phyloP scores from a whole-genome alignment of 2,888 invertebrate genomes.

The Trisateles emortualis region DNA sequence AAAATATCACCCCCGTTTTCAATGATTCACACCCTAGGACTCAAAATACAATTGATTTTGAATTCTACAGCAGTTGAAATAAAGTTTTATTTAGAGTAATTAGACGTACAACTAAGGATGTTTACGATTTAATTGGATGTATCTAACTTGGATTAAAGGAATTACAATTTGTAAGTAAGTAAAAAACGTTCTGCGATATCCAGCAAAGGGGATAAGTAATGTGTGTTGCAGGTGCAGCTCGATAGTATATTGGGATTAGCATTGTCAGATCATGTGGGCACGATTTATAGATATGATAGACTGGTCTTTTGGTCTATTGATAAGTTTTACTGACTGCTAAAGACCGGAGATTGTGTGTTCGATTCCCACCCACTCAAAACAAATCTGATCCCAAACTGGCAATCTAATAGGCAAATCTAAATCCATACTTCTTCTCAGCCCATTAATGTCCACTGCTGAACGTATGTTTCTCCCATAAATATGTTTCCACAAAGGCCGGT shows the following conservation, averaged over 20 bases:
- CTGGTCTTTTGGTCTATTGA: too few relatives aligned
- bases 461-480: too few relatives aligned
- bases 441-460: too few relatives aligned
- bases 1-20: slow-evolving; percentile 64
- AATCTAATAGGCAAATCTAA: too few relatives aligned
- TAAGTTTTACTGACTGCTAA: too few relatives aligned
- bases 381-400: too few relatives aligned
- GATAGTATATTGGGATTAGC: slow-evolving; percentile 66
- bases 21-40: slow-evolving; percentile 45
- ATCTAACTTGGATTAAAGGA: slow-evolving; percentile 84
- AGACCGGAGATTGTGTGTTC: too few relatives aligned
- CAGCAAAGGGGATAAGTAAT: slow-evolving; percentile 62
- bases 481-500: too few relatives aligned
- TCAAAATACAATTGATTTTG: slow-evolving; percentile 36
- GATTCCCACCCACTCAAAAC: too few relatives aligned
- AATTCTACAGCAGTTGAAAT: slow-evolving; percentile 29
- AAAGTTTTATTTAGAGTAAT: slow-evolving; percentile 31
- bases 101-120: slow-evolving; percentile 46
- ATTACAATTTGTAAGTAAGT: slow-evolving; percentile 83
- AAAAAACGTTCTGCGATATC: slow-evolving; percentile 70
- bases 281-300: slow-evolving; percentile 12
- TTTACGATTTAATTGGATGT: slow-evolving; percentile 83
- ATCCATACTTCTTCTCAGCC: too few relatives aligned
- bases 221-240: slow-evolving; percentile 76
- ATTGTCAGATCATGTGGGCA: slow-evolving; percentile 49